Evolutionary conservation across 2,113 vertebrate species (phyloP), one percentile per base, ranked within the genome.

Genomic region (Carassius gibelio): DNA sequence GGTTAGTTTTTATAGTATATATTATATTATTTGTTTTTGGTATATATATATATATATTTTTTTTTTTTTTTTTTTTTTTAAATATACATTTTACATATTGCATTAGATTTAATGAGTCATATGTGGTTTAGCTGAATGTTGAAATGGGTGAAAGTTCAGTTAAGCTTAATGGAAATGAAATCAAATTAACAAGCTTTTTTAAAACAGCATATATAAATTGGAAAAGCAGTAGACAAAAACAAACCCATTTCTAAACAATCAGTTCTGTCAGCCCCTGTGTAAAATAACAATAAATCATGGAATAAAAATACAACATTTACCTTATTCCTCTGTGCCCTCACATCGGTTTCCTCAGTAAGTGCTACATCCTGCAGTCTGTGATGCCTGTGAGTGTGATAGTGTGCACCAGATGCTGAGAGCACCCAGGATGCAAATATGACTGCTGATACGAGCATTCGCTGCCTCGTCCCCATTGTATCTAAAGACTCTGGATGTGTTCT

Each of bases 371-470:
- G 11, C 36, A 72, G 75, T 50, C 88, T 87, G 87, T 64, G 85
- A 89, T 85, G 86, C 2, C 89, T 86, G 1, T 90, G n/a, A 48
- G 75, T 74, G 36, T 85, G 59, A 21, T 79, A 79, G 21, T 55
- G 79, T 77, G 78, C 72, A 50, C 88, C 92, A 19, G 88, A 81
- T 82, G 94, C 95, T 89, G 94, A 90, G 74, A 92, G 91, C 89
- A 94, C 92, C 94, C 94, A 94, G 75, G 95, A 94, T 88, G 94
- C 85, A 83, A 96, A 87, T 61, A 95, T 76, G 76, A 96, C 91
- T 87, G 95, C 91, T 82, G 96, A 92, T 84, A 96, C 75, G 48
- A 92, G 30, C 80, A 89, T 85, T 88, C 91, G 94, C 90, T 94
- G 92, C 90, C 84, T 92, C 93, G 93, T 94, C 57, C 78, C 85